Base-by-base conservation (phyloP, 2,888 invertebrate species). In the Charanyca ferruginea region DNA sequence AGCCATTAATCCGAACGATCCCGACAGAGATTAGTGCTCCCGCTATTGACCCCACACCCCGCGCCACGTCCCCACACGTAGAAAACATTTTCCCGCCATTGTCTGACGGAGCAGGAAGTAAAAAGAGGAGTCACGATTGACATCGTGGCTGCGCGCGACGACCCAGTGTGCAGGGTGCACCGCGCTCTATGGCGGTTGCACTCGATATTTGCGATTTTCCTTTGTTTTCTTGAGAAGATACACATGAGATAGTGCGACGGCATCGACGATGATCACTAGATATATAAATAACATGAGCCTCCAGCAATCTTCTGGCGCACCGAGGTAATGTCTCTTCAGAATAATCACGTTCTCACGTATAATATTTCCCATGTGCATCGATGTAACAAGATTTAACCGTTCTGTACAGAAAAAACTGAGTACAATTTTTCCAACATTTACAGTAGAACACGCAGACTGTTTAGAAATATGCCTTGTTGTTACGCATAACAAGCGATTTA, bases 1-100 rank as follows among this genome's bases (percentile, higher is more conserved):
- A 93, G 88, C 92, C 93, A 94, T 94, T 94, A 93, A 94, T 94
- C 92, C 91, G 86, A 90, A 90, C 93, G 91, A 94, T 92, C 90
- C 91, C 90, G 90, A 87, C 93, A 91, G 90, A 94, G 94, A 94
- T 94, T 94, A 94, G 91, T 91, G 91, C 90, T 89, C 91, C 90
- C 89, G 86, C 90, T 91, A 89, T 91, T 91, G 92, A 92, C 90
- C 91, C 89, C 89, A 84, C 89, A 87, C 90, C 88, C 86, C 87
- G 79, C 85, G 77, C 85, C 73, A 75, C 83, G 85, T 87, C 89
- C 89, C 89, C 88, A 89, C 90, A 89, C 90, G 88, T 91, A 90
- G 86, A 91, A 91, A 93, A 93, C 91, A 93, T 93, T 94, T 94
- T 91, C 91, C 91, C 90, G 90, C 90, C 90, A 92, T 93, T 94